phyloP scores from a whole-genome alignment of 2,888 invertebrate genomes.

The Lasioglossum malachurum region DNA sequence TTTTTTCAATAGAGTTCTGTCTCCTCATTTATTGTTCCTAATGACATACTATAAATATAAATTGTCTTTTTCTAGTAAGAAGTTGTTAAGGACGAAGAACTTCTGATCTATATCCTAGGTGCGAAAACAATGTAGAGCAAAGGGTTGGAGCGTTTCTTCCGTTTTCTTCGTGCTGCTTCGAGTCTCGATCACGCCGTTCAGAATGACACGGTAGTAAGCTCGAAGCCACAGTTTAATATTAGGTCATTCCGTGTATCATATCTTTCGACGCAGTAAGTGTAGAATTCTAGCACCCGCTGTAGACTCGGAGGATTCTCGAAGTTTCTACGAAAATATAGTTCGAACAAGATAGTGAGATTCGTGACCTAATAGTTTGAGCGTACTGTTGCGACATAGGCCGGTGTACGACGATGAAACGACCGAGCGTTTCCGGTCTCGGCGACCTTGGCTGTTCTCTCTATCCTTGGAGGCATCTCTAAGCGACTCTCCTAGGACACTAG shows the following conservation, averaged over 20 bases:
- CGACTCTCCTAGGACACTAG: slow-evolving; percentile 14
- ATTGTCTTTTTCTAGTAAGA: background rate
- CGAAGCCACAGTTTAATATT: background rate
- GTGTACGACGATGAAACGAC: background rate
- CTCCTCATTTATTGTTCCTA: too few species aligned
- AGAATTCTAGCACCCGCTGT: background rate
- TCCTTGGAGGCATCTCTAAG: slow-evolving; percentile 37
- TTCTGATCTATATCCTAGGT: too few species aligned
- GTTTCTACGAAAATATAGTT: background rate
- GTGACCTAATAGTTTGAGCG: background rate
- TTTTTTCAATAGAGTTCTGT: too few species aligned
- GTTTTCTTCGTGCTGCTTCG: background rate
- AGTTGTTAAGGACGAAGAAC: too few species aligned
- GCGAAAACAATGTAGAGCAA: too few species aligned
- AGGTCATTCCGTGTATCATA: background rate
- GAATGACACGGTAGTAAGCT: background rate
- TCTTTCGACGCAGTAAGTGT: background rate
- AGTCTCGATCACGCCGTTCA: background rate
- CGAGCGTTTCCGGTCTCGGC: background rate
- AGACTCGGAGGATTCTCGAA: background rate
- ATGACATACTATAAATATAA: too few species aligned
- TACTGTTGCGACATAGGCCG: background rate
- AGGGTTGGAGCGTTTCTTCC: background rate
- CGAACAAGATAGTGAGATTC: background rate
- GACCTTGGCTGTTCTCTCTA: slow-evolving; percentile 45